Evolutionary conservation across 2,113 vertebrate genomes (phyloP), one percentile per base, ranked within the genome.

Genomic region (Anoplopoma fimbria): DNA sequence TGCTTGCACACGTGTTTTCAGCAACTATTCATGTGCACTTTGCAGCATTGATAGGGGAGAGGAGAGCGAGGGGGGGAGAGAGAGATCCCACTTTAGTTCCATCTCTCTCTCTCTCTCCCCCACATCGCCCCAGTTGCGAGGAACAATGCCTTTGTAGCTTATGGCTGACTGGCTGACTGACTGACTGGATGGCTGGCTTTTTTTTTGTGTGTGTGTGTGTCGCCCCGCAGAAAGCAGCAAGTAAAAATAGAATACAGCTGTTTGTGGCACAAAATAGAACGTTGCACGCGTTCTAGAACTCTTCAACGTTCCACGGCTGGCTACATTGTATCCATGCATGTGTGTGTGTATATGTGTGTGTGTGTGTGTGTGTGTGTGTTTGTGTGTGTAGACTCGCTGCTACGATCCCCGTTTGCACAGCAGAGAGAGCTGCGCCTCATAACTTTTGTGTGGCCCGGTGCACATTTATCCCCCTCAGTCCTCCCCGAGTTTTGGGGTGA

Each of bases 111-210:
- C n/a, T n/a, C n/a, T n/a, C n/a, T n/a, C n/a, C n/a, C n/a, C n/a
- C n/a, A n/a, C n/a, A n/a, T n/a, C 68, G 42, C 82, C 77, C 49
- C 74, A 33, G 55, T 29, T n/a, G 79, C 57, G 82, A 42, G 89
- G 92, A 92, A 94, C 93, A 94, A 93, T 94, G 87, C 93, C 7
- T 58, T 67, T 29, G 77, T n/a, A n/a, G n/a, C n/a, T n/a, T n/a
- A n/a, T n/a, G n/a, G n/a, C n/a, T n/a, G n/a, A n/a, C n/a, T n/a
- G n/a, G n/a, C n/a, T n/a, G n/a, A n/a, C n/a, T n/a, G n/a, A n/a
- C n/a, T n/a, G n/a, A n/a, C n/a, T n/a, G n/a, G n/a, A n/a, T n/a
- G n/a, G n/a, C n/a, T n/a, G 73, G 75, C 78, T 82, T 64, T 84
- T 82, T 86, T 75, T 91, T 86, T 42, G 36, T 38, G 36, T 38